Base-by-base conservation (phyloP, 2,113 vertebrate species). In the Hyaena hyaena region DNA sequence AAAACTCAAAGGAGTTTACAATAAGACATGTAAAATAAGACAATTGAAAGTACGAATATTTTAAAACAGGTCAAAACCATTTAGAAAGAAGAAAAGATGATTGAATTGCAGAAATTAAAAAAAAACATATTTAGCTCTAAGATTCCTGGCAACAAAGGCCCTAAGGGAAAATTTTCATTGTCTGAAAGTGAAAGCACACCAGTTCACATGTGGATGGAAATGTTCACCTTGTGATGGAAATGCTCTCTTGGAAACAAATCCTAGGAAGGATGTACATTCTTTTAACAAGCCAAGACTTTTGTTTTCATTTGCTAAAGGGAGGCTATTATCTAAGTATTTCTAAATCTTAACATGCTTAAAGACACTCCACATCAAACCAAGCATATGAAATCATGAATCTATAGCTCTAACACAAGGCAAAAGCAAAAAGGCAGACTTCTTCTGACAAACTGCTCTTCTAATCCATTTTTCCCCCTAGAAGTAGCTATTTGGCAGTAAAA, bases 151-250 rank as follows among this genome's bases (percentile, higher is more conserved):
- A 48, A 74, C 9, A 35, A 35, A 50, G 58, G 5, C 39, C 79
- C 58, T 53, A 21, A 66, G 83, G 43, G 26, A 31, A 45, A 5
- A 24, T 21, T 9, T 31, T 23, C 71, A 12, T 5, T 3, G 28
- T 65, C 39, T 43, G 79, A 39, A 28, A 26, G 31, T 53, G 10
- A 31, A 28, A 35, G n/a, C 35, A 10, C 8, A 17, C 11, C 2
- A 12, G 50, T 0, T 6, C 10, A 1, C 53, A 11, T 19, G 8
- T 31, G 1, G 0, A 7, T 0, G 53, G 17, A 28, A 2, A 14
- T 0, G 10, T 2, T 6, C 10, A 1, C 53, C 15, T 19, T 6
- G 35, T 1, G 0, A 7, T 0, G 53, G 17, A 28, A 2, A 14
- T 0, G 10, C 2, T 0, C 7, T 16, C 39, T 66, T 26, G 28